Evolutionary conservation across 2,113 vertebrate species (phyloP), one percentile per base, ranked within the genome.

Genomic region (Campylorhamphus procurvoides): DNA sequence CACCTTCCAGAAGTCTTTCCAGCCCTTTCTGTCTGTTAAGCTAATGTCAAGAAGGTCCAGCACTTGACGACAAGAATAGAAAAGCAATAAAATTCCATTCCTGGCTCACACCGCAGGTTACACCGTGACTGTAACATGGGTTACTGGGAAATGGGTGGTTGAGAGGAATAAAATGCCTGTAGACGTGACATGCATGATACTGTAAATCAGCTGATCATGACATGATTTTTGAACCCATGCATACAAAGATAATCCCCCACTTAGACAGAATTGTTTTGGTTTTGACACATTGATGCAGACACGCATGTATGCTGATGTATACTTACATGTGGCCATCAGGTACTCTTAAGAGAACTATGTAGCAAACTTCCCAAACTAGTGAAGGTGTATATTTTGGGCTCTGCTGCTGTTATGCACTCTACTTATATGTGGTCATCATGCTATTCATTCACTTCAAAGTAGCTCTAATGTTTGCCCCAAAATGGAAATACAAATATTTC

Each of bases 261-360:
- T 24, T 82, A 31, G 4, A 46, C 25, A 22, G 8, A 4, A 53
- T 18, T 42, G 3, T 5, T 82, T 56, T 24, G 6, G 13, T 89
- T 47, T 49, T 8, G 44, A 10, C 33, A 20, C 37, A 12, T 18
- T 40, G 47, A 49, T 17, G 39, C 12, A 72, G n/a, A 22, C 17
- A 15, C 14, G 16, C 9, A 40, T 0, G 4, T 17, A 31, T 0
- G 3, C 14, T 59, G 22, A 42, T 24, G 5, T n/a, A 9, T 8
- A 14, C 22, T 52, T 14, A 33, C 13, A 33, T 1, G 1, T 31
- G 33, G 33, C 58, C 24, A 31, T 35, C 18, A 53, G 24, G 14
- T 44, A 52, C 18, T n/a, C n/a, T 69, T 14, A 71, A 4, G 6
- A 84, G 10, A 24, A 31, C n/a, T 37, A 24, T 2, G 18, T 4